Evolutionary conservation across 2,113 vertebrate genomes (phyloP), one percentile per base, ranked within the genome.

Genomic region (Hemibagrus wyckioides): DNA sequence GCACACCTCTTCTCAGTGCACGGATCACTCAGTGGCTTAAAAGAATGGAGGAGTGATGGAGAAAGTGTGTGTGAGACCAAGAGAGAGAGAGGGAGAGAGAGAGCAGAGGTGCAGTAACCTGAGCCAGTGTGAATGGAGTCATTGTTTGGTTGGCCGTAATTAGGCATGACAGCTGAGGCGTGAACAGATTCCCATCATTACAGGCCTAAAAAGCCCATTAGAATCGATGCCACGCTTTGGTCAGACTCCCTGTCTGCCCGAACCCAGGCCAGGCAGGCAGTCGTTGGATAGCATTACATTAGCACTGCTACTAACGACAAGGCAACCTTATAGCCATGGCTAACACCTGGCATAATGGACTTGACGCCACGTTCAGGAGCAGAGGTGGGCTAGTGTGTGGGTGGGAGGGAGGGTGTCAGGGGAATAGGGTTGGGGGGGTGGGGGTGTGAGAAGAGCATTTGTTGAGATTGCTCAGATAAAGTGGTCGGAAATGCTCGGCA

Each of bases 111-210:
- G 89, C 79, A 86, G 92, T 93, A 96, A 97, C 95, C 89, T 82
- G 92, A 96, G 92, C 96, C 90, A 94, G 95, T 93, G 96, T 96
- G 93, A 92, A 95, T 91, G 94, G 95, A 96, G 94, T 96, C 94
- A 89, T 96, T 95, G 93, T 97, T 96, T 95, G 95, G 94, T 91
- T 93, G 93, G 93, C 94, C 41, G 93, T 97, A 96, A 96, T 96
- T 94, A 92, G 92, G 94, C 94, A 90, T 94, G 93, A 95, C 96
- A 95, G 95, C 92, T 67, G 92, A 97, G 97, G 97, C 95, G 97
- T 97, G 97, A 98, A 98, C 96, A 97, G 97, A 97, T 97, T 96
- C 95, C 91, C 95, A 96, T 96, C 96, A 96, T 96, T 96, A 95
- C 93, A 93, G 91, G 90, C 92, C 93, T 96, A 96, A 96, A 96